These are phyloP conservation scores for Agrotis clavis DNA, from an alignment of 2,888 invertebrate genomes.

Conservation along the genomic window DNA sequence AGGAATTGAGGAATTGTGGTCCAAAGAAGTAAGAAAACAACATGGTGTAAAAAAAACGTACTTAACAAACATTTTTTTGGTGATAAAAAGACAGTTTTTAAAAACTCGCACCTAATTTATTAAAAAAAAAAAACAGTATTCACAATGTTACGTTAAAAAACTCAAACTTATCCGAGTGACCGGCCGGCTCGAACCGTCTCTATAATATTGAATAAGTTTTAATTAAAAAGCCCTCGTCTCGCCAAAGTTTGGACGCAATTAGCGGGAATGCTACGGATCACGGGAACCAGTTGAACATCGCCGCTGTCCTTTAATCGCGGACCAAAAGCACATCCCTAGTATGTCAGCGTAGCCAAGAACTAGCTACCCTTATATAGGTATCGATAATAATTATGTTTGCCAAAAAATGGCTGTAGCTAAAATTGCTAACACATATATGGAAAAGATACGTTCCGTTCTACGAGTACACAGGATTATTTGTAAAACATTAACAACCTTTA, in stretches of 20 bases:
- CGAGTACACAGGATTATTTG: no score
- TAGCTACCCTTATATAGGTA: not conserved
- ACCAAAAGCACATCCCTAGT: slow-evolving; percentile 29
- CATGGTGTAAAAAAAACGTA: not conserved
- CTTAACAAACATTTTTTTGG: not conserved
- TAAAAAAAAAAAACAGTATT: slow-evolving; percentile 52
- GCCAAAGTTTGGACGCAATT: slow-evolving; percentile 83
- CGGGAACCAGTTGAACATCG: slow-evolving; percentile 59
- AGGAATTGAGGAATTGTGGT: no score
- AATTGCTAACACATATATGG: no score
- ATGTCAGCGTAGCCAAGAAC: not conserved
- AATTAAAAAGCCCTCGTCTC: slow-evolving; percentile 85
- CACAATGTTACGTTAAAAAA: slow-evolving; percentile 71
- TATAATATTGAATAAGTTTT: slow-evolving; percentile 89
- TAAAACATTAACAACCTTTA: no score
- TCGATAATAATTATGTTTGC: not conserved
- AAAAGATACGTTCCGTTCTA: no score
- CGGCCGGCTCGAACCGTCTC: slow-evolving; percentile 75
- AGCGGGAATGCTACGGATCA: slow-evolving; percentile 73
- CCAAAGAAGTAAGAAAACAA: no score
- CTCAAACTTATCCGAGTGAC: slow-evolving; percentile 75
- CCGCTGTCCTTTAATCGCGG: slow-evolving; percentile 61
- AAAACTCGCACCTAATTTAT: slow-evolving; percentile 32
- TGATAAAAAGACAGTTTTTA: not conserved
- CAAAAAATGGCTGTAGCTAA: no score